These are phyloP conservation scores for Pemphigus obesinymphae DNA, from an alignment of 1,140 invertebrate species.

Conservation along the genomic window DNA sequence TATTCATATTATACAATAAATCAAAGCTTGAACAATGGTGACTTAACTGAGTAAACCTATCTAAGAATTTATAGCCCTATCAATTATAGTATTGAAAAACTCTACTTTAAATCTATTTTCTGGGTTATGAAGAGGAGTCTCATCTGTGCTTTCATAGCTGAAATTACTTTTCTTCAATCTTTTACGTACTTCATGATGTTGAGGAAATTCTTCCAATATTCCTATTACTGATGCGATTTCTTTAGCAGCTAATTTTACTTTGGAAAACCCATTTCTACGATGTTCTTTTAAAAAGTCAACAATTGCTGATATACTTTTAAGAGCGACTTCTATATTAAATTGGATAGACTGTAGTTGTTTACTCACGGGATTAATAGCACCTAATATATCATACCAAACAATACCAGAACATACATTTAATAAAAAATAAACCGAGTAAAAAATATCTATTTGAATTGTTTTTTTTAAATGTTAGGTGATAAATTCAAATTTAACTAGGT, in stretches of 20 bases:
- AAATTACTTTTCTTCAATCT: background rate
- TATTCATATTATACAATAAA: background rate
- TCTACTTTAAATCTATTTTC: conserved; percentile 24
- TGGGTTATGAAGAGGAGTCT: too few species aligned
- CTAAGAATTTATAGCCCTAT: background rate
- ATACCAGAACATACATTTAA: background rate
- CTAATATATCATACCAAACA: conserved; percentile 23
- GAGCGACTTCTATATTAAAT: background rate
- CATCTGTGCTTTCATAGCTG: background rate
- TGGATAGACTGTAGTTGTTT: background rate
- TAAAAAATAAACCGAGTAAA: too few species aligned
- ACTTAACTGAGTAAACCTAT: background rate
- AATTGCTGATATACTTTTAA: background rate
- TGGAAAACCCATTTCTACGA: too few species aligned
- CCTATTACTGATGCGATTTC: too few species aligned
- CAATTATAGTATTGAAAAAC: background rate
- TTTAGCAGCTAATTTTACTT: too few species aligned
- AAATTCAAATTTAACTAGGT: too few species aligned
- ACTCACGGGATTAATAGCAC: too few species aligned
- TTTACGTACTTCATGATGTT: background rate
- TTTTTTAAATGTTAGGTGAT: too few species aligned
- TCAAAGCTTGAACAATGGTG: background rate
- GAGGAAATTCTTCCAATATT: too few species aligned
- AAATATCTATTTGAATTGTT: too few species aligned
- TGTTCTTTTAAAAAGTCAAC: background rate